Evolutionary conservation across 2,888 invertebrate species (phyloP), one percentile per base, ranked within the genome.

Genomic region (Platerodrilus igneus): DNA sequence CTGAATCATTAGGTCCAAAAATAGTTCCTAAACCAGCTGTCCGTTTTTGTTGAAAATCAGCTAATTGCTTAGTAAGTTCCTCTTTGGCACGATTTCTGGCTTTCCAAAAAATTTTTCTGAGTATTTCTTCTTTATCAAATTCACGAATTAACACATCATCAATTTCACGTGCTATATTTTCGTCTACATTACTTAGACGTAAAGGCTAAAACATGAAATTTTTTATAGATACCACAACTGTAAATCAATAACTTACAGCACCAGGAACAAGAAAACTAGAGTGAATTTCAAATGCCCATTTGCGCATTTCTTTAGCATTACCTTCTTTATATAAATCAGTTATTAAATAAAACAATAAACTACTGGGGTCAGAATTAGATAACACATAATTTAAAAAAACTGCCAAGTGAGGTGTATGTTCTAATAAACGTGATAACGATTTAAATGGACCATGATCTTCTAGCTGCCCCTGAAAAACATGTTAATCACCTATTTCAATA

Each of bases 241-340:
- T 17, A 15, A 17, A n/a, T 11, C n/a, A 27, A 37, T 19, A 56
- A 76, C 78, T 76, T 65, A 86, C 86, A 55, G 92, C 90, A 59
- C 84, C 81, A 45, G 92, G 93, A 60, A 91, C 87, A 42, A 93
- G 73, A 74, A 96, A 96, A 59, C 91, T 90, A 52, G 95, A 95
- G 71, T 94, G 93, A 62, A 97, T 93, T 76, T 99, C 97, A 72
- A 96, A 97, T 3, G 96, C 96, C 96, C 97, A 99, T 66, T 94
- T 90, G 37, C 91, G 81, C 79, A 96, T 86, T 61, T 97, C 94
- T 70, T 89, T 86, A 36, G 81, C 75, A 52, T 81, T 83, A 32
- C 89, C 90, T 57, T 83, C 78, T 60, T 89, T 88, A 72, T 89
- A 96, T 36, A 86, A 75, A 64, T 93, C 91, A 46, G 95, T 91